These are phyloP conservation scores for Thaleichthys pacificus DNA, from an alignment of 2,797 vertebrate genomes.

Conservation along the genomic window DNA sequence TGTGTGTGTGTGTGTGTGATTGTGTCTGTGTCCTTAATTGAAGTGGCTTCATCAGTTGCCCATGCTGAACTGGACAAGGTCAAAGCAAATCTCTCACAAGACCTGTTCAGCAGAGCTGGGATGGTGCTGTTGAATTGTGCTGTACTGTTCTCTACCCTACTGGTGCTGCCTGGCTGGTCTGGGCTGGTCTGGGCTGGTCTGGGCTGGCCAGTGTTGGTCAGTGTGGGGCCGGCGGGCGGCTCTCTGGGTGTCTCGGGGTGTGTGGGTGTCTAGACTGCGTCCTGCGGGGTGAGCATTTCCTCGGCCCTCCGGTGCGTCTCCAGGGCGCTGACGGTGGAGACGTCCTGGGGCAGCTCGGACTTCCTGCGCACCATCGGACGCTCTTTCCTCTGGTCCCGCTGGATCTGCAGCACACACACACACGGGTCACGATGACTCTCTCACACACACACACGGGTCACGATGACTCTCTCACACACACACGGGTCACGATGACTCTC, in stretches of 20 bases:
- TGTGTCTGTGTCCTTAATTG: too few relatives aligned
- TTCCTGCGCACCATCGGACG: constrained; percentile 91
- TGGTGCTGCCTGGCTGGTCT: background rate
- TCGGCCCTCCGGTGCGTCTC: constrained; percentile 94
- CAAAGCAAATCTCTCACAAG: background rate
- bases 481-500: too few relatives aligned
- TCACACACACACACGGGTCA: too few relatives aligned
- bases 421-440: background rate
- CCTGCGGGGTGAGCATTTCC: constrained; percentile 85
- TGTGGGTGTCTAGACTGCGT: constrained; percentile 82
- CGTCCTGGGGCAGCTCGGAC: constrained; percentile 96
- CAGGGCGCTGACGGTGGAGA: constrained; percentile 93
- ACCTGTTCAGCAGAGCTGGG: background rate
- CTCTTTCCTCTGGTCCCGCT: constrained; percentile 87
- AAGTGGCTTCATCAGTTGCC: background rate
- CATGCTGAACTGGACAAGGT: background rate
- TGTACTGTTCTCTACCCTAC: background rate
- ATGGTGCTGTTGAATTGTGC: background rate
- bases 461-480: too few relatives aligned
- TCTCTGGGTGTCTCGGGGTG: constrained; percentile 31
- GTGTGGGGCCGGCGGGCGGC: background rate
- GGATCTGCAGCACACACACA: constrained; percentile 69
- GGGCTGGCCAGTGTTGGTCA: background rate
- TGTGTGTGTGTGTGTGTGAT: background rate
- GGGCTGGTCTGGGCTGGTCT: constrained; percentile 1